These are phyloP conservation scores for Noctua fimbriata DNA, from an alignment of 2,888 invertebrate genomes.

Conservation along the genomic window DNA sequence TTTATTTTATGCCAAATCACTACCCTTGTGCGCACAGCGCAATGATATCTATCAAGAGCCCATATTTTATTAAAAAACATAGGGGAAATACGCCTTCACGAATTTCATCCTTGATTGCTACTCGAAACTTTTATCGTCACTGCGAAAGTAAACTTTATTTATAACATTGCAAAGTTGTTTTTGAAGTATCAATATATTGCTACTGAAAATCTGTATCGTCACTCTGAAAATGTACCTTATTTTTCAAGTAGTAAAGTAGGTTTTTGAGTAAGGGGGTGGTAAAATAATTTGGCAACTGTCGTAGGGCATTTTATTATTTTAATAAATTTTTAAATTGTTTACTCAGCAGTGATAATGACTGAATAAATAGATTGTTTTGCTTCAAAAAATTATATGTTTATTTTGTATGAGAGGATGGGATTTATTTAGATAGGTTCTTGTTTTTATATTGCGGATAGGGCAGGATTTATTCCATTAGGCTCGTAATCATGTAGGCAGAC, in stretches of 20 bases:
- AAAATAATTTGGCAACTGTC: conserved; percentile 33
- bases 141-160: conserved; percentile 37
- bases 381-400: conserved; percentile 64
- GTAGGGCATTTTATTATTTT: conserved; percentile 74
- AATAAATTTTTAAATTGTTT: conserved; percentile 69
- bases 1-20: conserved; percentile 90
- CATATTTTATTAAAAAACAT: conserved; percentile 88
- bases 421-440: background rate
- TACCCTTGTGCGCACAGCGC: conserved; percentile 78
- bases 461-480: too few species aligned
- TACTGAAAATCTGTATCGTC: conserved; percentile 6
- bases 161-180: background rate
- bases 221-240: conserved; percentile 43
- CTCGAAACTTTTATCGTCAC: conserved; percentile 2
- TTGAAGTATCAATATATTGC: background rate
- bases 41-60: conserved; percentile 86
- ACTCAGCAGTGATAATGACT: conserved; percentile 69
- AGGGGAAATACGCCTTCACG: conserved; percentile 75
- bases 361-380: conserved; percentile 64
- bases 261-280: background rate
- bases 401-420: conserved; percentile 38
- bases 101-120: conserved; percentile 54
- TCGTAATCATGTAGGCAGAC: too few species aligned
- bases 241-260: background rate
- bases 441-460: too few species aligned